Base-by-base conservation (phyloP, 2,113 vertebrate species). In the Corythaixoides concolor region DNA sequence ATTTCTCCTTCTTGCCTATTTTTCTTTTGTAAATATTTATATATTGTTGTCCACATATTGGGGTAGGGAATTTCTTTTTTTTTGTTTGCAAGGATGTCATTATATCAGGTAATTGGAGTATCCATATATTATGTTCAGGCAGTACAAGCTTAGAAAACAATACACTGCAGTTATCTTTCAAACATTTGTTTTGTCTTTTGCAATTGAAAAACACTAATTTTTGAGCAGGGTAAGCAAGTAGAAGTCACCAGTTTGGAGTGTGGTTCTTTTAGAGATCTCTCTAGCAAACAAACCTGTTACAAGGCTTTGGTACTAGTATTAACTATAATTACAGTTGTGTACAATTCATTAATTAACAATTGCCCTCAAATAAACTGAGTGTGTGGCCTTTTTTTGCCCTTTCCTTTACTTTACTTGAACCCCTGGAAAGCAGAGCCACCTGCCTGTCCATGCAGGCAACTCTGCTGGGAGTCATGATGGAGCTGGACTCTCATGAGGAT, bases 11-110 rank as follows among this genome's bases (percentile, higher is more conserved):
- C 58, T 97, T 97, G 78, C 56, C 96, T 97, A 89, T 96, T 97
- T 98, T 98, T 90, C 93, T 55, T 90, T 90, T 96, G 89, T 94
- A 97, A 97, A 94, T 96, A 97, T 97, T 97, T 98, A 73, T 94
- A 94, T 95, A 95, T 93, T 94, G 28, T 50, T 93, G 66, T 77
- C 53, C 78, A 97, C 52, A 85, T 96, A 58, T 13, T 82, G 59
- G 50, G 67, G 73, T 23, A 64, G 24, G 27, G 19, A 78, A 73
- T 53, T 19, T 58, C 93, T 92, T 24, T 66, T 41, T 67, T 23
- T 22, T 72, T 66, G 16, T 77, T 97, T 97, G 87, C 92, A 97
- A 97, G 95, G 87, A 90, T 85, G 43, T 72, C 91, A 80, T 77
- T 84, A 59, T 90, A 95, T 94, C 95, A 92, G 58, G 87, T 93